Percentiles rank a stretch among this genome's conserved stretches.
These are phyloP conservation scores for Grantiella picta DNA, from an alignment of 2,113 vertebrate species.

Conservation along the genomic window DNA sequence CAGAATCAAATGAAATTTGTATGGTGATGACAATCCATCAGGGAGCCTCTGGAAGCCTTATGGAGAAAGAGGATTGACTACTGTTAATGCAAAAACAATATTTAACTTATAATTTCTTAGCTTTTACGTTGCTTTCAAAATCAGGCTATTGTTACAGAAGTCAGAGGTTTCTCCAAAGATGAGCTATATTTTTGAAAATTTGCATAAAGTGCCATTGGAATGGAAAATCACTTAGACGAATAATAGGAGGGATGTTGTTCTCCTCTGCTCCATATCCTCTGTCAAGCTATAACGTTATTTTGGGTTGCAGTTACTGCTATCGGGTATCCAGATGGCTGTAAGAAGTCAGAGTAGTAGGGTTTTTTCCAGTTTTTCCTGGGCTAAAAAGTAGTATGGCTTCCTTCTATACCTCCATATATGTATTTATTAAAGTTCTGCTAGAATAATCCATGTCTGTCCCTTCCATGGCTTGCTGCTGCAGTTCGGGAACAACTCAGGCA, in stretches of 20 bases:
- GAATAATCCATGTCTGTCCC: neutral
- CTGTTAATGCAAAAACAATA: neutral
- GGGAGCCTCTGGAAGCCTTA: neutral
- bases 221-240: neutral
- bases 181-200: neutral
- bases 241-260: neutral
- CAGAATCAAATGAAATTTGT: neutral
- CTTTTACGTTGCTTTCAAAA: neutral
- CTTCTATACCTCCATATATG: neutral
- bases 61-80: neutral
- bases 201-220: neutral
- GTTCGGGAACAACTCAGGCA: neutral
- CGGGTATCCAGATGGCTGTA: neutral
- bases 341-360: neutral
- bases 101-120: neutral
- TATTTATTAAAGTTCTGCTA: neutral
- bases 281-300: neutral
- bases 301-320: neutral
- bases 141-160: neutral
- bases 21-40: neutral
- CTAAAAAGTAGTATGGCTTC: neutral
- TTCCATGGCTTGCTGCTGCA: neutral
- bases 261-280: too few relatives aligned
- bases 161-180: neutral
- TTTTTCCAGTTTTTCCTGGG: neutral